Base-by-base conservation (phyloP, 2,113 vertebrate genomes). In the Nyctibius bracteatus region DNA sequence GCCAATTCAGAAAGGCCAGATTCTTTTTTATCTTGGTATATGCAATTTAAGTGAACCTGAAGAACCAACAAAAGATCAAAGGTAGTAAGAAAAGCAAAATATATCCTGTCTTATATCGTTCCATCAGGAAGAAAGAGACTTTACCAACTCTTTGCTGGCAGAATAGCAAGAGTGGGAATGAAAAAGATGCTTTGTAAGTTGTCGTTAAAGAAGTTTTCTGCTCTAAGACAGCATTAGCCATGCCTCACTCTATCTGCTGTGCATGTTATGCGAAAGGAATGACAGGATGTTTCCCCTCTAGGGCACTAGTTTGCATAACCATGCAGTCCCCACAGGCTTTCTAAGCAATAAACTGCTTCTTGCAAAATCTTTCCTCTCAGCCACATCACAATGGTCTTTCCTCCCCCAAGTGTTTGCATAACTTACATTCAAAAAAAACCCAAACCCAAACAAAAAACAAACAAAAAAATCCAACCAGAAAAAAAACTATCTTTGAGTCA, bases 331-430 rank as follows among this genome's bases (percentile, higher is more conserved):
- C 49, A 62, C 23, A 71, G 94, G 90, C 90, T 93, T 67, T 68
- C 75, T 28, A 81, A 93, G 94, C 91, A 96, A 86, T 73, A 71
- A 89, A 93, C 33, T 86, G 61, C 75, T 88, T 68, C 90, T 95
- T 97, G 86, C 92, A 93, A 93, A 92, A 96, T 63, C 63, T 49
- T 90, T 63, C 72, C 79, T 96, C 75, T 93, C 94, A 90, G 72
- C 20, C 74, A 57, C 82, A 81, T 78, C 25, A 92, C 82, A 92
- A 63, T 44, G 44, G 39, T 71, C 57, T 66, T 79, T 92, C 31
- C 68, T 93, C 77, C 43, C 59, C 14, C 5, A 41, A 81, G 39
- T 17, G 63, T 74, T 81, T 90, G 72, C 68, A 28, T 90, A 96
- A 88, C 65, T 94, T 30, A 23, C 14, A 75, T 33, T 8, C 5